Evolutionary conservation across 2,113 vertebrate genomes (phyloP), one percentile per base, ranked within the genome.

Genomic region (Vulpes lagopus): DNA sequence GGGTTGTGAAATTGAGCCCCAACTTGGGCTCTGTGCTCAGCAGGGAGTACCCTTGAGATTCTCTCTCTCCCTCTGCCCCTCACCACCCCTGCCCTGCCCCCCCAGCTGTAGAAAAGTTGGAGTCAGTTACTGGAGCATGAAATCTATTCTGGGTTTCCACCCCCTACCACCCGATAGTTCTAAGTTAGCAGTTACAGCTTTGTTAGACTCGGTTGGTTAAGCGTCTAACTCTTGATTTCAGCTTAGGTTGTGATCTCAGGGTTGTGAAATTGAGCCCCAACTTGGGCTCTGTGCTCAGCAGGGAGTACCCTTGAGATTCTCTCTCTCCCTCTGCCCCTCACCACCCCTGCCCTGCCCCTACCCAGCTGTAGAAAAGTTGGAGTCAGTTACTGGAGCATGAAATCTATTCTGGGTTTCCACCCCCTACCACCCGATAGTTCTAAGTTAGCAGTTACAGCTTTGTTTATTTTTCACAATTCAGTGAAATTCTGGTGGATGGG

Each of bases 61-160:
- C 32, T 69, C 67, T 69, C 32, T 35, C 67, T 69, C 67, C 3
- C 14, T 30, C 64, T 2, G 5, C 27, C 27, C 43, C 43, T 43
- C 43, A 43, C 6, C 43, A 43, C 43, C 43, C 43, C 43, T 65
- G 2, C 16, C 9, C 8, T 35, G 35, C 11, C 4, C 25, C 4
- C 67, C 32, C 17, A 69, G 15, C 81, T 64, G 9, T 14, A 1
- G 35, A 30, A 35, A 27, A 38, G 51, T 16, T 0, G 7, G 27
- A 62, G n/a, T 2, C 49, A 83, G 43, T 38, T 8, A 5, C 23
- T 16, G 67, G 55, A 16, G 14, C 38, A 0, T 0, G 19, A 3
- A 3, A 4, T 51, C 74, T 1, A 0, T 4, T n/a, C 69, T 11
- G 32, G 11, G 65, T 11, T 5, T 15, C 7, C 2, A 8, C 35